These are phyloP conservation scores for Chloropsis cyanopogon DNA, from an alignment of 2,113 vertebrate species.

Conservation along the genomic window DNA sequence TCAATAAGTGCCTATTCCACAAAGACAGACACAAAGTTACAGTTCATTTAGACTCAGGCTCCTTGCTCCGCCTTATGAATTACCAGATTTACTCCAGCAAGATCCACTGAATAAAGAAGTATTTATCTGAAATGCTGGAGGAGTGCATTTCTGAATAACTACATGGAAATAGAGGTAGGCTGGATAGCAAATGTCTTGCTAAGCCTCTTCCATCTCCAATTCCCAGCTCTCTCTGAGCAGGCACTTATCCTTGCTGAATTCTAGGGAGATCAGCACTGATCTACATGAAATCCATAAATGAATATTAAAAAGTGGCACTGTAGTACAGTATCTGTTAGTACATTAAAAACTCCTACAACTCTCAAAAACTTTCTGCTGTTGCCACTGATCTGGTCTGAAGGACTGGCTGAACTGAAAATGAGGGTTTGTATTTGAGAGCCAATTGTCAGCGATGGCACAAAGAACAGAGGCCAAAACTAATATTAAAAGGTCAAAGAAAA, in stretches of 20 bases:
- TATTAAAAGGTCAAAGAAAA: neutral
- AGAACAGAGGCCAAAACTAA: neutral
- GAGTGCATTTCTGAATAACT: neutral
- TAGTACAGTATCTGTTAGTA: neutral
- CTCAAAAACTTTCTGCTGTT: neutral
- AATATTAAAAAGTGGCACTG: neutral
- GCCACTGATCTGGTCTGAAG: neutral
- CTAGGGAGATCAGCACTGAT: neutral
- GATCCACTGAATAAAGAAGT: neutral
- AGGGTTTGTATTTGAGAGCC: neutral
- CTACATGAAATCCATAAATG: neutral
- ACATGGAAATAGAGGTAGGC: neutral
- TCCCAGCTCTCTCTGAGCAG: neutral
- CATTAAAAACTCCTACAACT: neutral
- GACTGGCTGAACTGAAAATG: neutral
- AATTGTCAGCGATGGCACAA: neutral
- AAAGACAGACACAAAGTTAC: neutral
- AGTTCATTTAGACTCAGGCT: neutral
- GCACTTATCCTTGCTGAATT: neutral
- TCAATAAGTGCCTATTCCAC: conserved; percentile 35
- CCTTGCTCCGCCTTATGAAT: neutral
- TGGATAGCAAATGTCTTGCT: neutral
- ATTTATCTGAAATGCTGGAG: neutral
- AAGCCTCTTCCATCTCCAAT: neutral
- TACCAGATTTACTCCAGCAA: neutral